These are phyloP conservation scores for Pithys albifrons DNA, from an alignment of 2,113 vertebrate genomes.

Conservation along the genomic window DNA sequence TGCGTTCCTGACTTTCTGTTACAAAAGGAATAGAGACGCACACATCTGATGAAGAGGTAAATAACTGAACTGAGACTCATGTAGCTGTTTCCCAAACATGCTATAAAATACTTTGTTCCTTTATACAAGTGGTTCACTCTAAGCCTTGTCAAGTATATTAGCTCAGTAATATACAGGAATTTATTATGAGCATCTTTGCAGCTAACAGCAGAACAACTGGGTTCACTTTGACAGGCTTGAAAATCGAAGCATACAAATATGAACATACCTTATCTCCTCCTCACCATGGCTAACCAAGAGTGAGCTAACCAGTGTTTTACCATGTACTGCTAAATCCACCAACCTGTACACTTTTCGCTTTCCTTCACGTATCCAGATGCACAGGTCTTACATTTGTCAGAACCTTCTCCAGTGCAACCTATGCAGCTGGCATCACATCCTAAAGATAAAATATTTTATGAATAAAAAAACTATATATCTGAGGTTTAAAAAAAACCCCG, in stretches of 20 bases:
- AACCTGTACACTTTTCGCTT: conserved; percentile 85
- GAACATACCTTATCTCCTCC: not conserved
- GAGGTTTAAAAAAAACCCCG: not conserved
- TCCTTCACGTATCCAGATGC: conserved; percentile 78
- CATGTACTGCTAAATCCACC: not conserved
- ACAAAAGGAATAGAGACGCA: not conserved
- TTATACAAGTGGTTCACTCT: not conserved
- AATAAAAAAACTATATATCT: not conserved
- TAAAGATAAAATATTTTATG: conserved; percentile 40
- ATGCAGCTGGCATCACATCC: conserved; percentile 85
- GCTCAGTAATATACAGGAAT: not conserved
- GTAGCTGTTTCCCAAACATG: not conserved
- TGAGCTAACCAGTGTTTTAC: not conserved
- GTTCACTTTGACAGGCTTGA: not conserved
- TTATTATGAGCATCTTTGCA: not conserved
- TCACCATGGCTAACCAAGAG: not conserved
- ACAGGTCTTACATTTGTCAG: conserved; percentile 80
- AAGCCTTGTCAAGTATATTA: not conserved
- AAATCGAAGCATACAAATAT: not conserved
- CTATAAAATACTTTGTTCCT: not conserved
- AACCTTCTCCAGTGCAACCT: conserved; percentile 84
- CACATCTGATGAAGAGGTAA: not conserved
- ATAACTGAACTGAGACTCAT: not conserved
- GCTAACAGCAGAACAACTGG: accelerated
- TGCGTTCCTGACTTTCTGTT: not conserved